phyloP scores from a whole-genome alignment of 1,140 invertebrate genomes.

The Doryteuthis pealeii region DNA sequence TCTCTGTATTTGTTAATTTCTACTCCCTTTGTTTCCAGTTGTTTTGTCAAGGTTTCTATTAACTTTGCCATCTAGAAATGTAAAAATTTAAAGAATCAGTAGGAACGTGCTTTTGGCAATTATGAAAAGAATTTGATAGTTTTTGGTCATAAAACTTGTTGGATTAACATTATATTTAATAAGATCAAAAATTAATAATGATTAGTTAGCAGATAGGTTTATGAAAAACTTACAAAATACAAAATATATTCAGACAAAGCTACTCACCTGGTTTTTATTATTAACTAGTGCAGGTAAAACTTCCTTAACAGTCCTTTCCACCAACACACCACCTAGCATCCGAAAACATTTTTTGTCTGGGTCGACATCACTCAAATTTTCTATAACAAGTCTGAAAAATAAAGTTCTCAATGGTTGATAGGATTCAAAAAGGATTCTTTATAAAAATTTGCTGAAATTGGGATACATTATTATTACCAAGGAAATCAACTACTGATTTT shows the following conservation, averaged over 20 bases:
- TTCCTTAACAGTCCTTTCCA: conserved; percentile 88
- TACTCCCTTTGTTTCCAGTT: conserved; percentile 81
- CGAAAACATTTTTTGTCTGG: conserved; percentile 86
- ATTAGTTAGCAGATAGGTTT: no score
- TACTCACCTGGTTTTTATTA: conserved; percentile 77
- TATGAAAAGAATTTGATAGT: no score
- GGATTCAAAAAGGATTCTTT: no score
- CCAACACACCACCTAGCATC: conserved; percentile 89
- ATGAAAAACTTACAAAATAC: no score
- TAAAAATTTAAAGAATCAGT: not conserved
- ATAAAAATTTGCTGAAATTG: no score
- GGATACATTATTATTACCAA: no score
- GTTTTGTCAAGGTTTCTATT: conserved; percentile 76
- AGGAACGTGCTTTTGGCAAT: no score
- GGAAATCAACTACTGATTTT: no score
- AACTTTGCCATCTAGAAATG: conserved; percentile 71
- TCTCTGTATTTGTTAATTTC: conserved; percentile 94
- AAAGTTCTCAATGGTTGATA: no score
- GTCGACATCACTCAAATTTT: conserved; percentile 85
- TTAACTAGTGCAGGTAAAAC: conserved; percentile 80
- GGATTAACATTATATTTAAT: no score
- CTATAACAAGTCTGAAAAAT: conserved; percentile 84
- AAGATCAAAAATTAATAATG: no score
- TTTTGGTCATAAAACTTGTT: no score
- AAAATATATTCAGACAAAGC: not conserved